phyloP scores from a whole-genome alignment of 2,888 invertebrate species.

The Ametastegia equiseti region DNA sequence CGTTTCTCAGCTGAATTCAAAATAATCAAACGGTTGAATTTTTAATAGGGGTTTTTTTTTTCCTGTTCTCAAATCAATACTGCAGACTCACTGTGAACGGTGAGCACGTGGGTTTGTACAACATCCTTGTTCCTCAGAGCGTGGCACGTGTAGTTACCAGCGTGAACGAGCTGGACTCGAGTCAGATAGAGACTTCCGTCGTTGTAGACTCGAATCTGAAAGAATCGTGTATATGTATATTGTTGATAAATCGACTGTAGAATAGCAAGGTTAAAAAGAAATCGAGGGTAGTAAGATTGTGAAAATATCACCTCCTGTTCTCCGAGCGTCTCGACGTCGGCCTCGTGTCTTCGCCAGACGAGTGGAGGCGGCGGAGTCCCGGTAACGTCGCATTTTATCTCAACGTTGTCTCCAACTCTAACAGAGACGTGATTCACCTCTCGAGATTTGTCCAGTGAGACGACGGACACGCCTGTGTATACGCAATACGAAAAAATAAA shows the following conservation, averaged over 20 bases:
- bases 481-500: too few relatives aligned
- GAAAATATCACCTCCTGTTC: constrained; percentile 77
- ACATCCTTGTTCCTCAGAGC: constrained; percentile 85
- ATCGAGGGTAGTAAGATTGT: not conserved
- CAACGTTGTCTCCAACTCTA: constrained; percentile 86
- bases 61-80: too few relatives aligned
- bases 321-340: constrained; percentile 80
- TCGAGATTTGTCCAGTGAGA: constrained; percentile 84
- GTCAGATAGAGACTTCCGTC: constrained; percentile 87
- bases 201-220: constrained; percentile 81
- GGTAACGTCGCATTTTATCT: constrained; percentile 87
- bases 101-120: constrained; percentile 85
- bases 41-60: too few relatives aligned
- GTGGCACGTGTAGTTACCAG: constrained; percentile 88
- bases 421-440: constrained; percentile 85
- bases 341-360: constrained; percentile 84
- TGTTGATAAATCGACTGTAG: not conserved
- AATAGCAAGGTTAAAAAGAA: not conserved
- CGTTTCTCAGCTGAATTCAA: too few relatives aligned
- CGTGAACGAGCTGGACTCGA: constrained; percentile 84
- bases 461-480: constrained; percentile 82
- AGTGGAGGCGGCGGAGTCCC: constrained; percentile 84
- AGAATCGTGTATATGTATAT: too few relatives aligned
- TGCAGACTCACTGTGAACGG: constrained; percentile 83
- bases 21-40: too few relatives aligned